Base-by-base conservation (phyloP, 2,113 vertebrate genomes). In the Rhea americana region DNA sequence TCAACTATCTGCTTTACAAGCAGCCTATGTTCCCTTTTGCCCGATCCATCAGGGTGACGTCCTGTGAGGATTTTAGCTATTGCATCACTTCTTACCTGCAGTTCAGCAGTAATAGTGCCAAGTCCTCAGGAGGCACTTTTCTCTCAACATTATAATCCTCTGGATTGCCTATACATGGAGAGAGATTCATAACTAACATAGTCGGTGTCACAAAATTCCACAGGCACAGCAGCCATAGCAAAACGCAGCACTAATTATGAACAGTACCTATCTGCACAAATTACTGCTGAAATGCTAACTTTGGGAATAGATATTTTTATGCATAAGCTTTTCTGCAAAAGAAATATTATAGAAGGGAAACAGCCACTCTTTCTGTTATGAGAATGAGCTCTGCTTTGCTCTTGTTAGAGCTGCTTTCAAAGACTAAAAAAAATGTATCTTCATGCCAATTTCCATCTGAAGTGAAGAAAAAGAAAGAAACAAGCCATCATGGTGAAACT, bases 301-400 rank as follows among this genome's bases (percentile, higher is more conserved):
- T 82, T 91, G 93, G 94, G 87, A 87, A 94, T 91, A 93, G 80
- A 53, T 70, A 90, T 87, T 96, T 93, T 83, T 92, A 83, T 79
- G 88, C 89, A 62, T 55, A 88, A 95, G 93, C 62, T 92, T 91
- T 93, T 89, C 82, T 92, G 82, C 67, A 72, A 71, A 92, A 85
- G 78, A 82, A 65, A n/a, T 78, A 90, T 89, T 87, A 78, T 90
- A 89, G 24, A 73, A 94, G 58, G 58, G 65, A 92, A 93, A 67
- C 59, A 92, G n/a, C 51, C 19, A 84, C 39, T 25, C 43, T 93
- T 92, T 85, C 67, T 37, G 58, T 91, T 90, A 59, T 47, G 85
- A 80, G 85, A 83, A 94, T 43, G 37, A 91, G 76, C 32, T 90
- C 73, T 88, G 32, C 24, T 90, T 91, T 90, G 43, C 56, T 72